A percentile compares a stretch with the other conserved stretches of the same genome.
Evolutionary conservation across 2,888 invertebrate species (phyloP).

Genomic region (Temnothorax unifasciatus): DNA sequence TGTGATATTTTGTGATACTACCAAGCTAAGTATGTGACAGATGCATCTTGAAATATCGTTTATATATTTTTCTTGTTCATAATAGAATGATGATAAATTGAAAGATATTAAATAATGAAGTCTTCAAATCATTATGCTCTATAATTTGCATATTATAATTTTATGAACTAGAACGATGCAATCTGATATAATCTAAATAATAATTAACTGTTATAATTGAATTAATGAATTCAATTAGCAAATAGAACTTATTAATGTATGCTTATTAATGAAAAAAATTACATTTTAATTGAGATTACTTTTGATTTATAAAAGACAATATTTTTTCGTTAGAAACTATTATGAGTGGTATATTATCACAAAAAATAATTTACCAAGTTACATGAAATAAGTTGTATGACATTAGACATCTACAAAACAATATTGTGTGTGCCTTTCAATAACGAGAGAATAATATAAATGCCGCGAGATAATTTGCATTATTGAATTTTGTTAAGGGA

Average conservation of each 20-base stretch:
- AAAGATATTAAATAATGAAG: constrained; percentile 42
- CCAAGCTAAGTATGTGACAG: constrained; percentile 52
- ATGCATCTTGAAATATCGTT: constrained; percentile 36
- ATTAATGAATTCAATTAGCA: constrained; percentile 7
- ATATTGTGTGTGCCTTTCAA: constrained; percentile 44
- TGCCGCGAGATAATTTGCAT: constrained; percentile 1
- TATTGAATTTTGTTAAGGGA: constrained; percentile 24
- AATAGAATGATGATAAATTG: constrained; percentile 35
- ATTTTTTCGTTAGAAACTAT: constrained; percentile 28
- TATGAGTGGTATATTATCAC: neutral
- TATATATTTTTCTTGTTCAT: constrained; percentile 41
- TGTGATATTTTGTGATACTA: constrained; percentile 61
- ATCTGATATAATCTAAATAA: constrained; percentile 16
- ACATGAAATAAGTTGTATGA: constrained; percentile 15
- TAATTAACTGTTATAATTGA: neutral
- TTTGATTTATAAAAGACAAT: neutral
- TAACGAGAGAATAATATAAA: neutral
- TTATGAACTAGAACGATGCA: constrained; percentile 5
- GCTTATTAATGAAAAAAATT: neutral
- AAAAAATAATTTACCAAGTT: constrained; percentile 22
- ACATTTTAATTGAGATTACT: neutral
- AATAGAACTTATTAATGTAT: constrained; percentile 1
- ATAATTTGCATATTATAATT: constrained; percentile 26
- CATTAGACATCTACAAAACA: constrained; percentile 14
- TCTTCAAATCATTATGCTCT: constrained; percentile 23